Evolutionary conservation across 2,113 vertebrate species (phyloP), one percentile per base, ranked within the genome.

Genomic region (Genyomyrus donnyi): DNA sequence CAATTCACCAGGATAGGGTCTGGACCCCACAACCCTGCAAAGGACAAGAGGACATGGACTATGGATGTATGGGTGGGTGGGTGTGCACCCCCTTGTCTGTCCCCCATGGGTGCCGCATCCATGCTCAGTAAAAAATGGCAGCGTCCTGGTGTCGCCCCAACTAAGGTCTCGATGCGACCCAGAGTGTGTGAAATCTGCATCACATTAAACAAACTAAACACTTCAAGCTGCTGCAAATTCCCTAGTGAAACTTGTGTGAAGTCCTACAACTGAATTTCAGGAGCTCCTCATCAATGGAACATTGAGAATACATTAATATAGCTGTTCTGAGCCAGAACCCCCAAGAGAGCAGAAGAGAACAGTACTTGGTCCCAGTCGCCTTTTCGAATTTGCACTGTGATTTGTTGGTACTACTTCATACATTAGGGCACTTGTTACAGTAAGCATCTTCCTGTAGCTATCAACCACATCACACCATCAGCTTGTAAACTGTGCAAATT

Each of bases 191-290:
- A 92, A 92, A 90, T 91, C 95, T 95, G 95, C 95, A 94, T 95
- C 93, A 80, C 94, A 95, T 96, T 96, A 96, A 95, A 96, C 94
- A 94, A 95, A 94, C 94, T 95, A 96, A 96, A 95, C 92, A 93
- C 94, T 96, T 96, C 95, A 96, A 96, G 95, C 95, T 96, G 95
- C 93, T 95, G 94, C 93, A 94, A 93, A 93, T 93, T 96, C 92
- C 92, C 94, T 94, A 94, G 94, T 96, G 95, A 95, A 96, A 95
- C 94, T 93, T 96, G 95, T 95, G 95, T 95, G 95, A 94, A 95
- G 94, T 93, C 93, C 95, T 94, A 94, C 95, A 96, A 96, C 95
- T 94, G 91, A 93, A 95, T 96, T 95, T 96, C 93, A 95, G 93
- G 95, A 95, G 95, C 95, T 95, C 95, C 94, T 96, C 96, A 94